These are phyloP conservation scores for Panulirus ornatus DNA, from an alignment of 1,140 invertebrate species.

Conservation along the genomic window DNA sequence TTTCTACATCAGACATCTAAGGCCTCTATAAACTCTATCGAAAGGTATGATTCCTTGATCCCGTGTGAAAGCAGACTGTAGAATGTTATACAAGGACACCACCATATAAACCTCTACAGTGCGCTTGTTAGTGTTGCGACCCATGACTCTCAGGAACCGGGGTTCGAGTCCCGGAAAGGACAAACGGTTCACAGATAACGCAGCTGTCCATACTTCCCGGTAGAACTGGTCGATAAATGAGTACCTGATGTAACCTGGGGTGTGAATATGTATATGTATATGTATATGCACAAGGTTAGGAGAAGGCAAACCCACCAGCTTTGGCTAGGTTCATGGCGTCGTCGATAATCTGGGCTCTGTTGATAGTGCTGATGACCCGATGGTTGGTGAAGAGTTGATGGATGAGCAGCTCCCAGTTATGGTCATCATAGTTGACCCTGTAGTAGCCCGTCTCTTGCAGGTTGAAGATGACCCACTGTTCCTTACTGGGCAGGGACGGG, in stretches of 20 bases:
- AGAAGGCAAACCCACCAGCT: slow-evolving; percentile 77
- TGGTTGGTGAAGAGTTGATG: slow-evolving; percentile 77
- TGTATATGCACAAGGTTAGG: background rate
- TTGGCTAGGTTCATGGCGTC: slow-evolving; percentile 91
- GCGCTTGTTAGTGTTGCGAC: too few species aligned
- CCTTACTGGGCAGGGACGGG: slow-evolving; percentile 36
- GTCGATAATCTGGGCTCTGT: slow-evolving; percentile 85
- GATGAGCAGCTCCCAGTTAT: slow-evolving; percentile 80
- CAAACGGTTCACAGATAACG: too few species aligned
- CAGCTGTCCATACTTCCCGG: too few species aligned
- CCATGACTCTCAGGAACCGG: too few species aligned
- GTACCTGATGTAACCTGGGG: background rate
- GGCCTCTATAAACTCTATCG: too few species aligned
- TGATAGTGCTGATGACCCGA: slow-evolving; percentile 78
- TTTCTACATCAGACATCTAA: too few species aligned
- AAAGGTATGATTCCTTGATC: too few species aligned
- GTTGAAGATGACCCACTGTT: slow-evolving; percentile 75
- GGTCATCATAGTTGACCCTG: slow-evolving; percentile 81
- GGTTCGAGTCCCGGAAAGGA: too few species aligned
- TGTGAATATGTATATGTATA: background rate
- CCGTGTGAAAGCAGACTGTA: too few species aligned
- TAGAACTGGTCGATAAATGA: too few species aligned
- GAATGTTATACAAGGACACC: too few species aligned
- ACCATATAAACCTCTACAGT: too few species aligned
- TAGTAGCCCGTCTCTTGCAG: slow-evolving; percentile 78